phyloP scores from a whole-genome alignment of 1,140 invertebrate species.

The Neodiprion pinetum region DNA sequence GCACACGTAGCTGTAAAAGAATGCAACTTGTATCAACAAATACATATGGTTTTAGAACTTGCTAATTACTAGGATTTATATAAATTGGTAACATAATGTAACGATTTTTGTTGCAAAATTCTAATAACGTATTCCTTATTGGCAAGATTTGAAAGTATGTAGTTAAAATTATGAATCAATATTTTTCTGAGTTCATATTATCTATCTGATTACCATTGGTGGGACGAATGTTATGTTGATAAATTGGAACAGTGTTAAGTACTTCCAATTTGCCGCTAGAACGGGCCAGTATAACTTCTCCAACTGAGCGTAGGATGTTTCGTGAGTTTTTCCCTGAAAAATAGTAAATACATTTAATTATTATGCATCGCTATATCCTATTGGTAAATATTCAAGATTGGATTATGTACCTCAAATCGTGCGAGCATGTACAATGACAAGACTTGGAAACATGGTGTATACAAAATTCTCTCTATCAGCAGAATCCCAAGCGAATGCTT shows the following conservation, averaged over 20 bases:
- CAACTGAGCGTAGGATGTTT: constrained; percentile 65
- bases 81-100: too few relatives aligned
- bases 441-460: constrained; percentile 73
- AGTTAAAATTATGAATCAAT: too few relatives aligned
- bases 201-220: constrained; percentile 67
- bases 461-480: constrained; percentile 72
- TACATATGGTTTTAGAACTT: neutral
- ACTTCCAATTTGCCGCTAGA: constrained; percentile 74
- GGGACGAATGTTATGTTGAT: constrained; percentile 75
- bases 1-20: constrained; percentile 69
- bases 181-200: neutral
- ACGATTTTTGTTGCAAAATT: too few relatives aligned
- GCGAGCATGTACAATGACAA: constrained; percentile 73
- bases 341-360: constrained; percentile 20
- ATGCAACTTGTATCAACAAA: constrained; percentile 18
- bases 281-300: constrained; percentile 68
- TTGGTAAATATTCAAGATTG: neutral
- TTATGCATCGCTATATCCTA: too few relatives aligned
- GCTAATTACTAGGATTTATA: too few relatives aligned
- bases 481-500: constrained; percentile 64
- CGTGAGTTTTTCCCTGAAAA: constrained; percentile 69
- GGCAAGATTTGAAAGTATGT: constrained; percentile 11
- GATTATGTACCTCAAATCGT: constrained; percentile 66
- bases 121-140: too few relatives aligned
- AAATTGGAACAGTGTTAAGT: constrained; percentile 73